Conservation (phyloP, 2,797 vertebrate species). For the Psittacula echo region DNA sequence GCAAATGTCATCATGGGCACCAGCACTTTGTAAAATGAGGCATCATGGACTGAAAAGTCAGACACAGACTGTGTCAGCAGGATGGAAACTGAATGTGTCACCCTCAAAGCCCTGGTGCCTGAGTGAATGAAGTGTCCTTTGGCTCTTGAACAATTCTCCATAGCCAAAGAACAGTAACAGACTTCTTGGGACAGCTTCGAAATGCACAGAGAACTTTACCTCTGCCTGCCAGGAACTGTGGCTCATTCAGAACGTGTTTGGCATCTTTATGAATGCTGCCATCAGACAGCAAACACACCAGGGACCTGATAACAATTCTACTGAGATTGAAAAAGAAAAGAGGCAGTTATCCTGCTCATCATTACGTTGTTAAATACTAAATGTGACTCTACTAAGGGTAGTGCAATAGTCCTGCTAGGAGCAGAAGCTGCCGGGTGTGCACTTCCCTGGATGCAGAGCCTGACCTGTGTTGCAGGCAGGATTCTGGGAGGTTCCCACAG, state of each 20-base stretch:
- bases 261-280: background rate
- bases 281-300: background rate
- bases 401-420: background rate
- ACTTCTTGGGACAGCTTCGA: background rate
- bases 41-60: background rate
- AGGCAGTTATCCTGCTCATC: background rate
- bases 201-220: background rate
- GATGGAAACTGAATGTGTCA: background rate
- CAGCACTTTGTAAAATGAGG: background rate
- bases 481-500: accelerated
- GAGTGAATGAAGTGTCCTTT: background rate
- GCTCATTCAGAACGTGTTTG: background rate
- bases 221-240: background rate
- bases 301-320: background rate
- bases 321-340: background rate
- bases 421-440: background rate
- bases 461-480: background rate
- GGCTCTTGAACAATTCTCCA: background rate
- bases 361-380: background rate
- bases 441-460: background rate
- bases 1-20: background rate
- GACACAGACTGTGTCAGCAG: background rate
- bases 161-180: background rate
- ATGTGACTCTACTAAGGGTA: background rate
- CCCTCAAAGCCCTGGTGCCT: background rate